Base-by-base conservation (phyloP, 1,140 invertebrate genomes). In the Cyclargus thomasi region DNA sequence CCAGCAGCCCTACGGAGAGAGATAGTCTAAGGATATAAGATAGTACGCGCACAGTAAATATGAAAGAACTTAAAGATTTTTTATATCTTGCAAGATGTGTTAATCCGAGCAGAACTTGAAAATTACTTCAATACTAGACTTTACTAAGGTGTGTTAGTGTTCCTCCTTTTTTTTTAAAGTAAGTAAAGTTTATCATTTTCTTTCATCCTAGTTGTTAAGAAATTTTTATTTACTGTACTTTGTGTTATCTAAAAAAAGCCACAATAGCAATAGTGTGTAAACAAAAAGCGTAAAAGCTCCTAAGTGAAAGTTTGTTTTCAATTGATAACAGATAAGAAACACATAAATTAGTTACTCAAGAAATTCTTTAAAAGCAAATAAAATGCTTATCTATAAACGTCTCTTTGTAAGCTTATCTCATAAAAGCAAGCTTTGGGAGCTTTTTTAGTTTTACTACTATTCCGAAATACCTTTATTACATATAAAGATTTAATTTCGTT, bases 331-430 rank as follows among this genome's bases (percentile, higher is more conserved):
- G 39, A 47, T 47, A 47, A 47, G 39, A 47, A 16, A 47, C 11
- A 47, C 39, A 47, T 47, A 47, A 47, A 47, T 47, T 47, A 47
- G 39, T 47, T 47, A 47, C 39, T 47, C 39, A 47, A 47, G 10
- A 47, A 47, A 47, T 47, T 47, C 39, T 47, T 47, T 47, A 47
- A 47, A 47, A 47, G 39, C 39, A 47, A 47, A 47, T 47, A 47
- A 47, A 47, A 47, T 47, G 14, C 39, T 47, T 47, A 47, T 47
- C 39, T 47, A 47, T 47, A 47, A 47, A 47, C 39, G 39, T 16
- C 39, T 47, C 39, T 47, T 47, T 47, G 39, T 47, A 47, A 47
- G 39, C 39, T 47, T 47, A 47, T 47, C 39, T 47, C 39, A 14
- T 1, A 47, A 3, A 47, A 47, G 39, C 10, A 16, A 47, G 39